phyloP scores from a whole-genome alignment of 1,140 invertebrate species.

The Cecropterus lyciades region DNA sequence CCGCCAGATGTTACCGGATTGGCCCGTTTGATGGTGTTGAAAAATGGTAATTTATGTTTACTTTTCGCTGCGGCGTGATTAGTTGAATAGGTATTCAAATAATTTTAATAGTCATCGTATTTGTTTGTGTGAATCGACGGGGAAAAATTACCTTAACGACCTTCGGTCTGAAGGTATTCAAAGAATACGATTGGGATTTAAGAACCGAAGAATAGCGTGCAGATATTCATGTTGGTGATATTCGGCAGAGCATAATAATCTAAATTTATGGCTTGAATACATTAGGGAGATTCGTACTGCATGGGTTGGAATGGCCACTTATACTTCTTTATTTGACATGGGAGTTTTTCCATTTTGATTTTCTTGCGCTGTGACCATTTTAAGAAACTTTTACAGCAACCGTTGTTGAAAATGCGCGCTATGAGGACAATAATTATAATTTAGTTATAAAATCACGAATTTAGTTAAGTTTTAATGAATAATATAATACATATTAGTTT shows the following conservation, averaged over 20 bases:
- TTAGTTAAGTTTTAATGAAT: too few relatives aligned
- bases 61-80: conserved; percentile 42
- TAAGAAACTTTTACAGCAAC: not conserved
- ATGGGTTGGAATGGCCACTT: conserved; percentile 32
- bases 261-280: conserved; percentile 40
- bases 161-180: not conserved
- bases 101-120: conserved; percentile 20
- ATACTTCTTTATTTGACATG: conserved; percentile 13
- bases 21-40: conserved; percentile 65
- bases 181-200: conserved; percentile 2
- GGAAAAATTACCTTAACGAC: conserved; percentile 11
- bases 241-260: conserved; percentile 37
- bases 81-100: conserved; percentile 34
- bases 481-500: too few relatives aligned
- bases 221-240: conserved; percentile 26
- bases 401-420: not conserved
- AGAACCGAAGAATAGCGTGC: conserved; percentile 6
- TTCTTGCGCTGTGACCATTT: not conserved
- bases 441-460: too few relatives aligned
- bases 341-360: not conserved
- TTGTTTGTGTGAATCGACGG: conserved; percentile 14
- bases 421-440: too few relatives aligned
- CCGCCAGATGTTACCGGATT: conserved; percentile 39
- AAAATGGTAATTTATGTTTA: conserved; percentile 73
- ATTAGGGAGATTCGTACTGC: conserved; percentile 33